Conservation (phyloP, 2,888 invertebrate genomes). For the Tetanocera ferruginea region DNA sequence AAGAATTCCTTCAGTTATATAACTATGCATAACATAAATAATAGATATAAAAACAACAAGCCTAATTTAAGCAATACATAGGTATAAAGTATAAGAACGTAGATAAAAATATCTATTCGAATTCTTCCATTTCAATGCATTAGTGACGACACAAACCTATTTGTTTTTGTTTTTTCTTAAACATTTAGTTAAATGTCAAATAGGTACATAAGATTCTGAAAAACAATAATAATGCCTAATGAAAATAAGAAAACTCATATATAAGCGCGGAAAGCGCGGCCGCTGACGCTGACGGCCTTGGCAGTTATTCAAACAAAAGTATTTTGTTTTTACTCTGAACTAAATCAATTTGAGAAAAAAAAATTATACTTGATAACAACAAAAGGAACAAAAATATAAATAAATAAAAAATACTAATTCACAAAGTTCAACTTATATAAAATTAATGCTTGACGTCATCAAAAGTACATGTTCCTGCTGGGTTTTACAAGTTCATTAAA, state of each 20-base stretch:
- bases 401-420: no score
- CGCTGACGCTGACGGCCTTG: constrained; percentile 27
- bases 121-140: background rate
- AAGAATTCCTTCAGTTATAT: no score
- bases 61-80: no score
- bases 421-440: no score
- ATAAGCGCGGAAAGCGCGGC: background rate
- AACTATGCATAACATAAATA: no score
- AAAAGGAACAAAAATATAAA: no score
- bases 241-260: background rate
- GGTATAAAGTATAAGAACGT: no score
- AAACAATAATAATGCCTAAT: background rate
- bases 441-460: background rate
- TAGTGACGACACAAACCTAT: background rate
- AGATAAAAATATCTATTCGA: background rate
- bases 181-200: background rate
- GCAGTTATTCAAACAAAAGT: constrained; percentile 2
- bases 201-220: background rate
- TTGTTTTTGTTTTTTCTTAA: background rate
- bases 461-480: background rate
- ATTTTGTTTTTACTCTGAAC: no score
- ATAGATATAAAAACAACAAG: no score
- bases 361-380: no score
- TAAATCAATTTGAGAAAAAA: no score
- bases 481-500: constrained; percentile 12